Evolutionary conservation across 2,888 invertebrate genomes (phyloP), one percentile per base, ranked within the genome.

Genomic region (Diaprepes abbreviatus): DNA sequence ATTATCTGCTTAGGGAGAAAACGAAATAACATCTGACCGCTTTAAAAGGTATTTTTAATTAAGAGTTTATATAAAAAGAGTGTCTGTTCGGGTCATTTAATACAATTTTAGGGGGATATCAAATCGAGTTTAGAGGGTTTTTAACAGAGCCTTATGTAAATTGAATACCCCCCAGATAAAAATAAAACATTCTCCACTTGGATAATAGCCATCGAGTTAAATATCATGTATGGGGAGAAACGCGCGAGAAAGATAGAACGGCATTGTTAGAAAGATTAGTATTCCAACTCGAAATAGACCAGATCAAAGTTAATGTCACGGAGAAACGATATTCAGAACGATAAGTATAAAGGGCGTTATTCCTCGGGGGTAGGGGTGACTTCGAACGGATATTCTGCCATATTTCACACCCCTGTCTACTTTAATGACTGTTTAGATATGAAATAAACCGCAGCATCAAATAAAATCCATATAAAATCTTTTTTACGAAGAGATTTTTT

Each of bases 361-460:
- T 72, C 71, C 69, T 69, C 55, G 57, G 59, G 74, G 71, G 67
- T 71, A 67, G 66, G 72, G 74, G 71, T 71, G 72, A 75, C 73
- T 76, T 72, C 68, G 66, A 75, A 75, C 74, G 75, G 75, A 76
- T 76, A 74, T 74, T 74, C 73, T 70, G 65, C 69, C 74, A 73
- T 75, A 76, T 75, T 75, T 76, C 71, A 75, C 71, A 76, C 75
- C 76, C 76, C 71, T 76, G 76, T 76, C 76, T 74, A 68, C 72
- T 74, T 70, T 75, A 74, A 76, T 75, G 74, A 74, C 74, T 74
- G 76, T 75, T 76, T 75, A 70, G 75, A 75, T 75, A 75, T 73
- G 70, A 74, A 75, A 74, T 74, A 74, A 75, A 73, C 74, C 75
- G 73, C 74, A 73, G 71, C 65, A 71, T 74, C 72, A 75, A 74